phyloP scores from a whole-genome alignment of 2,113 vertebrate species.

The Casuarius casuarius region DNA sequence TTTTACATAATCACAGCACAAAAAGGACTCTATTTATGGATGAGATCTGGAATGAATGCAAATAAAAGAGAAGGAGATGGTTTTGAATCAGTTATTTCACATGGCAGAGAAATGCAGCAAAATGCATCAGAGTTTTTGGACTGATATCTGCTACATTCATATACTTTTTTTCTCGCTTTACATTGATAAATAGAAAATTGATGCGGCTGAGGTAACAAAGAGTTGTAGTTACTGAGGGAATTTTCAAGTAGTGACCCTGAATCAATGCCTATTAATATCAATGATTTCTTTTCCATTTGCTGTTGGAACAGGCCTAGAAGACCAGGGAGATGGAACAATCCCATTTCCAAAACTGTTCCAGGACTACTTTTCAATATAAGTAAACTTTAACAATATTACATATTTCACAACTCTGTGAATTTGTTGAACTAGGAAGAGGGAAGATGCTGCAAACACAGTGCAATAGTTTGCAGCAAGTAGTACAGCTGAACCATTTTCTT shows the following conservation, averaged over 20 bases:
- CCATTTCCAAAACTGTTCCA: neutral
- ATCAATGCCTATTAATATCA: neutral
- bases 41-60: neutral
- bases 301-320: neutral
- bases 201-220: neutral
- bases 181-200: neutral
- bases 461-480: neutral
- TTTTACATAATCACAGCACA: neutral
- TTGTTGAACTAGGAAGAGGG: neutral
- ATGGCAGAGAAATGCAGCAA: neutral
- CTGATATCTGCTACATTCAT: neutral
- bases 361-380: neutral
- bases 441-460: neutral
- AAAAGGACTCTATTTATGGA: accelerated
- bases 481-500: neutral
- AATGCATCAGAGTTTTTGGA: neutral
- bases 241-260: neutral
- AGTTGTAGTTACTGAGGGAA: neutral
- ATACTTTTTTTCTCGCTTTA: neutral
- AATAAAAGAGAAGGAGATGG: neutral
- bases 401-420: neutral
- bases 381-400: neutral
- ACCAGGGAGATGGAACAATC: neutral
- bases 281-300: neutral
- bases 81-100: neutral